These are phyloP conservation scores for Acrocyrtus sp. DNA, from an alignment of 2,888 invertebrate species.

Conservation along the genomic window DNA sequence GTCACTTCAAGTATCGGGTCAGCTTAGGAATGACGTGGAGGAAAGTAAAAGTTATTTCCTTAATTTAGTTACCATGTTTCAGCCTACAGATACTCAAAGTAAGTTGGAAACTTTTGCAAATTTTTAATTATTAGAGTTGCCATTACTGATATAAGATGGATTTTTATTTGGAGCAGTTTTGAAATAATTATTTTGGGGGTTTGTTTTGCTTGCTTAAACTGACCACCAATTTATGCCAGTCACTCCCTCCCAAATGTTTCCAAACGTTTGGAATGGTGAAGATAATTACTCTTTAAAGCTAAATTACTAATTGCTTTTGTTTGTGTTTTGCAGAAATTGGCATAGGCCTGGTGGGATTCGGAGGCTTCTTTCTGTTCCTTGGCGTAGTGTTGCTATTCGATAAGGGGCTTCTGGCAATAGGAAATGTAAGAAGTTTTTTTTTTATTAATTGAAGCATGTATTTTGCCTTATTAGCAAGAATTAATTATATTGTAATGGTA, in stretches of 20 bases:
- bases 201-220: no score
- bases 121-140: slow-evolving; percentile 1
- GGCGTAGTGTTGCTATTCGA: slow-evolving; percentile 95
- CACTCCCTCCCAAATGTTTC: no score
- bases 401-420: slow-evolving; percentile 97
- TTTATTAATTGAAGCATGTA: slow-evolving; percentile 63
- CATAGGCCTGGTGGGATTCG: slow-evolving; percentile 95
- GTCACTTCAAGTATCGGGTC: slow-evolving; percentile 14
- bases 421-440: slow-evolving; percentile 92
- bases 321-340: slow-evolving; percentile 85
- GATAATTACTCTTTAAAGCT: neutral
- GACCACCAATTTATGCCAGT: no score
- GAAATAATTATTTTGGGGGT: neutral
- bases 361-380: slow-evolving; percentile 92
- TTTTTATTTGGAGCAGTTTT: neutral
- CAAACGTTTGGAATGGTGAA: neutral
- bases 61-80: slow-evolving; percentile 65
- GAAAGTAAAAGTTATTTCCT: neutral
- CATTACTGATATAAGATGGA: no score
- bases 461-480: no score
- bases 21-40: slow-evolving; percentile 37
- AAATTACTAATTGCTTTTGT: neutral
- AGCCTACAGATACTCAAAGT: slow-evolving; percentile 68
- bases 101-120: slow-evolving; percentile 59
- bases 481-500: neutral